Evolutionary conservation across 1,140 invertebrate species (phyloP), one percentile per base, ranked within the genome.

Genomic region (Ptiloglossa arizonensis): DNA sequence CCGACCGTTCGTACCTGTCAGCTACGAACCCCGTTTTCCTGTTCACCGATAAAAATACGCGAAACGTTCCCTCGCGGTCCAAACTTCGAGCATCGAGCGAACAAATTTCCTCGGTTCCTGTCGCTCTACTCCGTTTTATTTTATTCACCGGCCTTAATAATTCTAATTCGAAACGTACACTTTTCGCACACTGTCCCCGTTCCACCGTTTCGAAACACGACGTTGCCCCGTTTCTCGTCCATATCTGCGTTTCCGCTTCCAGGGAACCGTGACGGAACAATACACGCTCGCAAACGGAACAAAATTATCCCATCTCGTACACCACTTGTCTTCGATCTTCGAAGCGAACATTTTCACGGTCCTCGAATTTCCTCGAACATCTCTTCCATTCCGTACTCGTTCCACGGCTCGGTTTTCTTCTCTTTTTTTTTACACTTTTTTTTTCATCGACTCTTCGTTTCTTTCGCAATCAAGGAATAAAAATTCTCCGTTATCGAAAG

Each of bases 321-420:
- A 38, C 13, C 68, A 68, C 29, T 75, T 68, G 52, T 38, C 59
- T 68, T 38, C 52, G 68, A 68, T 68, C 29, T 35, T 32, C 17
- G 11, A 17, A 54, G 9, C 8, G 24, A 29, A 56, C 38, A 44
- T 46, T 19, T 54, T 67, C 50, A 19, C n/a, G 15, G 2, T 27
- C 27, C 5, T 35, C n/a, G 38, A 75, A 29, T 60, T 60, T 52
- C 32, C 27, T 29, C 15, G 22, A 22, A 50, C n/a, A n/a, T 24
- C 11, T 69, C 46, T 9, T 41, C 17, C 32, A 44, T 46, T 66
- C 63, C 8, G 27, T 41, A 15, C 19, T 41, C 9, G 3, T 5
- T 9, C 35, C n/a, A n/a, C n/a, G n/a, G n/a, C n/a, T n/a, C n/a
- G n/a, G n/a, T n/a, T n/a, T n/a, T n/a, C n/a, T n/a, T n/a, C n/a